Evolutionary conservation across 2,797 vertebrate genomes (phyloP), one percentile per base, ranked within the genome.

Genomic region (Cynodonichthys magdalenae): DNA sequence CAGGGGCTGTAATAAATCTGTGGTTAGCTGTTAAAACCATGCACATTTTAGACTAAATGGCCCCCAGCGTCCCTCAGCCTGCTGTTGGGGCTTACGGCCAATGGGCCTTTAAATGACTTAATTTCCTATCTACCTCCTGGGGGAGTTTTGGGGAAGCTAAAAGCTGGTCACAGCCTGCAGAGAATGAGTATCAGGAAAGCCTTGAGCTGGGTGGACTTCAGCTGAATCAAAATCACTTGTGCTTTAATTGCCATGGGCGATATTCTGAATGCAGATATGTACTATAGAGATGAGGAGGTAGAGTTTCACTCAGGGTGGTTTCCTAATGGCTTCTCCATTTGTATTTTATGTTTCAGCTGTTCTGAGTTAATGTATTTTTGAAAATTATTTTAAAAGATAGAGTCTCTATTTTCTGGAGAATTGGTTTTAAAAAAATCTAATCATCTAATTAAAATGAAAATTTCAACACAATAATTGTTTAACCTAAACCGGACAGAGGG

Each of bases 41-140:
- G 85, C 83, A 78, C 81, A 60, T 90, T 86, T 90, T 84, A 69
- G 75, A 79, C 84, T 85, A 90, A 83, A 91, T 88, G 79, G 85
- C 74, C 86, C 79, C 62, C 58, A 69, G 83, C 52, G 74, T 84
- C 83, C 83, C 68, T 58, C 71, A 60, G 73, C 79, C 78, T 85
- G 83, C 83, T 81, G 80, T 75, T 73, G 71, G 77, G 59, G 80
- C 83, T 85, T 71, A 78, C 75, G 39, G 87, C 86, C 86, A 89
- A 86, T 88, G 83, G 87, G 80, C 72, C 80, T 87, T 85, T 82
- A 91, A 90, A 88, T 85, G 68, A 86, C 82, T 87, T 87, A 74
- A 90, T 90, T 87, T 89, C 75, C 77, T 82, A 61, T 86, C 63
- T 73, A 75, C 79, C 76, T 86, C 81, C 74, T 79, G 71, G 72